phyloP scores from a whole-genome alignment of 1,140 invertebrate species.

The Galendromus occidentalis region DNA sequence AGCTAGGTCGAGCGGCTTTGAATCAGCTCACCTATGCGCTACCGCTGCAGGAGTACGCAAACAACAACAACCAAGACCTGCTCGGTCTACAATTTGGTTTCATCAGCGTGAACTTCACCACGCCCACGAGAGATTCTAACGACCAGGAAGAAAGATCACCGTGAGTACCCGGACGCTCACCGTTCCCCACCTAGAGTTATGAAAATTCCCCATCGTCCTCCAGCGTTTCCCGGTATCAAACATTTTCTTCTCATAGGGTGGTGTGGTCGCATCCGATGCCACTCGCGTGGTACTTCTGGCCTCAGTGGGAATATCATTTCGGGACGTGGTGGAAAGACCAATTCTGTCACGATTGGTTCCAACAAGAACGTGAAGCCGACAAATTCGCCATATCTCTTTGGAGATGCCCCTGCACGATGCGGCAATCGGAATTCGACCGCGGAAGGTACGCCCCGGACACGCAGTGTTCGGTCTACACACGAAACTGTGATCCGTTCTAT shows the following conservation, averaged over 20 bases:
- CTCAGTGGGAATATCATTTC: constrained; percentile 57
- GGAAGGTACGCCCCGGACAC: constrained; percentile 76
- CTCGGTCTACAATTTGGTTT: constrained; percentile 65
- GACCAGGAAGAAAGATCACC: constrained; percentile 49
- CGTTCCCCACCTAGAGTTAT: no score
- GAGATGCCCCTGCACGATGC: constrained; percentile 65
- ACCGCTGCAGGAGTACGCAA: constrained; percentile 33
- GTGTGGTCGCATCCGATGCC: constrained; percentile 79
- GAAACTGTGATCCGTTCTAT: constrained; percentile 70
- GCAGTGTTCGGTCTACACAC: constrained; percentile 63
- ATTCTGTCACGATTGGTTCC: constrained; percentile 69
- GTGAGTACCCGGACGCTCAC: constrained; percentile 44
- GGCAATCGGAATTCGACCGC: constrained; percentile 72
- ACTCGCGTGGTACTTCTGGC: constrained; percentile 69
- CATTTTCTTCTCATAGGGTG: constrained; percentile 31
- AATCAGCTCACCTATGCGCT: constrained; percentile 11
- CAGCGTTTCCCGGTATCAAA: no score
- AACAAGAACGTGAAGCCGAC: constrained; percentile 58
- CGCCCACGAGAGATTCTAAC: constrained; percentile 33
- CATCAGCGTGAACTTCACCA: constrained; percentile 67
- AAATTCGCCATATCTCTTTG: constrained; percentile 56
- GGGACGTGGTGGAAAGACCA: constrained; percentile 51
- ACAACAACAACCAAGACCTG: constrained; percentile 40
- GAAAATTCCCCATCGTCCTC: no score
- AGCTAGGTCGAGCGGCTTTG: constrained; percentile 15